Conservation (phyloP, 2,113 vertebrate genomes). For the Cyanoramphus novaezelandiae region DNA sequence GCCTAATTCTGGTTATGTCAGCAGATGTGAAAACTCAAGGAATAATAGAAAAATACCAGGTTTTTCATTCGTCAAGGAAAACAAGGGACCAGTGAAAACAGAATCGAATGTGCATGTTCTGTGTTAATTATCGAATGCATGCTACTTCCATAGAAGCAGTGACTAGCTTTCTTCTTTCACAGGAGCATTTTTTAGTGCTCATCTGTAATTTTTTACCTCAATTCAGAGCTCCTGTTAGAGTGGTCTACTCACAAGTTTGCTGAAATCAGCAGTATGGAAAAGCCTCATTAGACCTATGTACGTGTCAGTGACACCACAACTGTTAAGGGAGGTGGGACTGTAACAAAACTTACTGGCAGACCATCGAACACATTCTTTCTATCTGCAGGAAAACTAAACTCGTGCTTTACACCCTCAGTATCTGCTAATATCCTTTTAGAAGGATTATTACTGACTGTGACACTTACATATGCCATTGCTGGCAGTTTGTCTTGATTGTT, state of each 20-base stretch:
- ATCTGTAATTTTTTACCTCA: not conserved
- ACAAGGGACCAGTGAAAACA: not conserved
- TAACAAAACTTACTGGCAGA: not conserved
- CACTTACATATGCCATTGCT: accelerated
- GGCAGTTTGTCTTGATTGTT: not conserved
- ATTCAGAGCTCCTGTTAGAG: not conserved
- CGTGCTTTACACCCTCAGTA: not conserved
- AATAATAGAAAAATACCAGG: not conserved
- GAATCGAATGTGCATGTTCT: not conserved
- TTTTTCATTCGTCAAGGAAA: not conserved
- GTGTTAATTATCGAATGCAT: not conserved
- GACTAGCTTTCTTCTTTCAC: not conserved
- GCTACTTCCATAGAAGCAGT: not conserved
- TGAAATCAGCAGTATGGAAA: not conserved
- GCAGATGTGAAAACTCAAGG: not conserved
- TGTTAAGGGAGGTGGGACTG: not conserved
- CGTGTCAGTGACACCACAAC: not conserved
- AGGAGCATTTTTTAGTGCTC: not conserved
- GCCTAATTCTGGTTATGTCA: not conserved
- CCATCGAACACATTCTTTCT: accelerated
- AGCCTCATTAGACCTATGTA: not conserved
- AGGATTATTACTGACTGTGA: not conserved
- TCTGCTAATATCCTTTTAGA: not conserved
- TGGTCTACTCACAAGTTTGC: not conserved
- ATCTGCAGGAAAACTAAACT: not conserved